Evolutionary conservation across 1,140 invertebrate species (phyloP), one percentile per base, ranked within the genome.

Genomic region (Hestina assimilis): DNA sequence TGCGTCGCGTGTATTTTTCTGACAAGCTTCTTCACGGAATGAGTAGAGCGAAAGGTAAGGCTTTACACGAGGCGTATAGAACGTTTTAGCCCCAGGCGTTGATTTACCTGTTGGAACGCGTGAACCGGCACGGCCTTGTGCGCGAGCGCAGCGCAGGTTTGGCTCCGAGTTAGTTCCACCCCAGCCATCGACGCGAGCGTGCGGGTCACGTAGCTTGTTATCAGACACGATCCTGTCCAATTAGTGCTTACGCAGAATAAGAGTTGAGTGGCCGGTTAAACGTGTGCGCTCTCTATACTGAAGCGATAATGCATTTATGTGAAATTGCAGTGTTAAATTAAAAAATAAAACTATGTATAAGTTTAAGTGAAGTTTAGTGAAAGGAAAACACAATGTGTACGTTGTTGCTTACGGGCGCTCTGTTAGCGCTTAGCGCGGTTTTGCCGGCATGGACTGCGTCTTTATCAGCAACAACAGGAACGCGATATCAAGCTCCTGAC

Each of bases 401-500:
- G 40, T 78, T 78, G 75, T 81, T 82, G 83, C 68, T 82, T 51
- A 64, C 69, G 38, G 71, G 72, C 71, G 74, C 73, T 62, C 47
- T 85, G 47, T 66, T 87, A 65, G 77, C 86, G 75, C 69, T 89
- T 50, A 78, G 77, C 68, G 79, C 70, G 38, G 63, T 74, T 58
- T 59, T 81, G 56, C 73, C 79, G 14, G 80, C 75, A 47, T 77
- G 75, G 67, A 72, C 78, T 68, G 87, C 85, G 35, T 89, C 89
- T 19, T 74, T 89, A 63, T 88, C 86, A 59, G 83, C 83, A 26
- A 84, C 78, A 31, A 83, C 79, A n/a, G 82, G 83, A 40, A 75
- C 84, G 42, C 83, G 83, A 38, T 95, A 96, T 79, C 94, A 95
- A 76, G 94, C 94, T 46, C 95, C 94, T 29, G 94, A 96, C 83